Conservation (phyloP, 2,113 vertebrate genomes). For the Ammodramus savannarum region DNA sequence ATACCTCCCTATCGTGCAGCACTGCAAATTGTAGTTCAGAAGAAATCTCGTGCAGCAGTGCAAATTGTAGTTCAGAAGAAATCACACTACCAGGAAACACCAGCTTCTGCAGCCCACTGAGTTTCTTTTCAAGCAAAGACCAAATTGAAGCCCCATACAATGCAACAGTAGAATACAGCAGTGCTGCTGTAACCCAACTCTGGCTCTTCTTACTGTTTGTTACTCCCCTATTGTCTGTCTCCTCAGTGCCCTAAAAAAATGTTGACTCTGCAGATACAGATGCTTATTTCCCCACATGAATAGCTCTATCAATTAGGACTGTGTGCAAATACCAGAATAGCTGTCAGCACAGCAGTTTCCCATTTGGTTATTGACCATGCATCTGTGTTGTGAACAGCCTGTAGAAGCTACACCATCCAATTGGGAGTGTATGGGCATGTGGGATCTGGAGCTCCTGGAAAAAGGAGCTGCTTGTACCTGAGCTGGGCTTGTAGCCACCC, state of each 20-base stretch:
- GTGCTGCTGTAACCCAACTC: not conserved
- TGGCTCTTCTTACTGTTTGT: not conserved
- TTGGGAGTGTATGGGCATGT: not conserved
- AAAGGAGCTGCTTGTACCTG: not conserved
- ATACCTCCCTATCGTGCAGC: not conserved
- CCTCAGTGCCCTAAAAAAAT: not conserved
- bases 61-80: not conserved
- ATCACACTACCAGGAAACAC: not conserved
- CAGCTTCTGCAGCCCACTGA: not conserved
- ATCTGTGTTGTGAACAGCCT: not conserved
- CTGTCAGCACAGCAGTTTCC: not conserved
- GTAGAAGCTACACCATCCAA: not conserved
- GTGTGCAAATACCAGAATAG: not conserved
- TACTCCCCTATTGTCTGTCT: not conserved
- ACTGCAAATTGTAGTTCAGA: not conserved
- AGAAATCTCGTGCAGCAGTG: not conserved
- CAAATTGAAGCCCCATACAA: not conserved
- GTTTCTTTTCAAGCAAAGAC: not conserved
- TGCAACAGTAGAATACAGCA: not conserved
- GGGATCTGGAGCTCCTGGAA: not conserved
- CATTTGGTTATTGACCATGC: not conserved
- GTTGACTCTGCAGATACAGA: not conserved
- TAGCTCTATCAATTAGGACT: not conserved
- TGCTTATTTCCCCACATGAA: not conserved
- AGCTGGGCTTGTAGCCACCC: not conserved